Conservation (phyloP, 2,888 invertebrate genomes). For the Latrodectus elegans region DNA sequence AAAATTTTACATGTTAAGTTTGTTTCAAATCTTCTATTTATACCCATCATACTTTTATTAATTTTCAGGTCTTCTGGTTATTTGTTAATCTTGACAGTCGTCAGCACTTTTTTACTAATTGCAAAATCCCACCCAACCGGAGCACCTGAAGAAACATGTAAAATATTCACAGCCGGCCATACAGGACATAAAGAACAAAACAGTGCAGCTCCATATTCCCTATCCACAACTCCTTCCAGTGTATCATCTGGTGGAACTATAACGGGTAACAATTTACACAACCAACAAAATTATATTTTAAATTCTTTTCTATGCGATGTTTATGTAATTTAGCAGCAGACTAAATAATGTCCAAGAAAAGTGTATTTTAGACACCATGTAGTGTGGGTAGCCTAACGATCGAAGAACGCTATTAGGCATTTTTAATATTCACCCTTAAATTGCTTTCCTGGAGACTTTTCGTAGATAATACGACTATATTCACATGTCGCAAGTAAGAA, state of each 20-base stretch:
- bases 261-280: conserved; percentile 17
- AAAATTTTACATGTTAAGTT: too few relatives aligned
- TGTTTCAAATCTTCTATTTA: too few relatives aligned
- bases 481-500: too few relatives aligned
- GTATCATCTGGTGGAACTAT: conserved; percentile 25
- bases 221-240: conserved; percentile 28
- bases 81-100: conserved; percentile 4
- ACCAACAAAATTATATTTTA: neutral
- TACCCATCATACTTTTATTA: too few relatives aligned
- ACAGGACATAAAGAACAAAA: conserved; percentile 15
- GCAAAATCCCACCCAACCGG: conserved; percentile 35
- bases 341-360: too few relatives aligned
- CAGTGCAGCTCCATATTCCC: conserved; percentile 4
- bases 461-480: too few relatives aligned
- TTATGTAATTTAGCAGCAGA: too few relatives aligned
- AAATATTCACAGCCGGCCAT: conserved; percentile 39
- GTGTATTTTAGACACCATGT: too few relatives aligned
- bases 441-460: too few relatives aligned
- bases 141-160: conserved; percentile 48
- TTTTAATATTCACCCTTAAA: too few relatives aligned
- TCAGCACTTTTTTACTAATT: neutral
- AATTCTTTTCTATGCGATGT: neutral
- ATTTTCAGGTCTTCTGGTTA: conserved; percentile 14
- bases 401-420: too few relatives aligned
- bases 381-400: too few relatives aligned